phyloP scores from a whole-genome alignment of 2,888 invertebrate genomes.

The Chaitophorus viminalis region DNA sequence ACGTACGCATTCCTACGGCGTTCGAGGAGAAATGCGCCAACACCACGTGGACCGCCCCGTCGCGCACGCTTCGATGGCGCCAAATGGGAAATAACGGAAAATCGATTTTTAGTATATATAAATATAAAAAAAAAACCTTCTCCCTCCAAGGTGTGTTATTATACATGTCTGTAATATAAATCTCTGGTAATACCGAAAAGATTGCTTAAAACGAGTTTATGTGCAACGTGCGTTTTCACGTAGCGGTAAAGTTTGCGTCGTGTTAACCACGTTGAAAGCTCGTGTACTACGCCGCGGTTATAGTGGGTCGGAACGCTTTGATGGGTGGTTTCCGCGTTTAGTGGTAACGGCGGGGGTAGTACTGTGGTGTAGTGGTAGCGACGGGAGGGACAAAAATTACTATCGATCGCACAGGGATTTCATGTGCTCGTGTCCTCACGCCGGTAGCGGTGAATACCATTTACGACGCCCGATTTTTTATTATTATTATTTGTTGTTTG shows the following conservation, averaged over 20 bases:
- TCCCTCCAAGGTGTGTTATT: too few relatives aligned
- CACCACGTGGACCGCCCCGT: background rate
- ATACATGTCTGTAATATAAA: too few relatives aligned
- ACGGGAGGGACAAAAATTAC: conserved; percentile 52
- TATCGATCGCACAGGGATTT: conserved; percentile 55
- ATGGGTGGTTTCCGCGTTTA: background rate
- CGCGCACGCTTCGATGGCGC: too few relatives aligned
- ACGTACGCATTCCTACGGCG: background rate
- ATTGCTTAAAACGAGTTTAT: too few relatives aligned
- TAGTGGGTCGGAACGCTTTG: background rate
- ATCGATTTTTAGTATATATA: too few relatives aligned
- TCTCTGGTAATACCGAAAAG: background rate
- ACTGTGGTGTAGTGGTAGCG: background rate
- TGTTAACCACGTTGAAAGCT: conserved; percentile 55
- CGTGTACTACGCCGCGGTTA: conserved; percentile 31
- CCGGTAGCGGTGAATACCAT: background rate
- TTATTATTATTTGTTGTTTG: conserved; percentile 9
- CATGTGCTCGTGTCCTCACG: conserved; percentile 53
- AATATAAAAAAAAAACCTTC: too few relatives aligned
- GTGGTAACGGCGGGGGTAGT: too few relatives aligned
- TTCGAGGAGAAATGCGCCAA: background rate
- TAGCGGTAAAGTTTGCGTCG: background rate
- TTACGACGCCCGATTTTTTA: conserved; percentile 29
- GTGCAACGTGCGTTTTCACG: background rate
- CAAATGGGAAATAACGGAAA: too few relatives aligned